Base-by-base conservation (phyloP, 2,888 invertebrate species). In the Iselma pallidipennis region DNA sequence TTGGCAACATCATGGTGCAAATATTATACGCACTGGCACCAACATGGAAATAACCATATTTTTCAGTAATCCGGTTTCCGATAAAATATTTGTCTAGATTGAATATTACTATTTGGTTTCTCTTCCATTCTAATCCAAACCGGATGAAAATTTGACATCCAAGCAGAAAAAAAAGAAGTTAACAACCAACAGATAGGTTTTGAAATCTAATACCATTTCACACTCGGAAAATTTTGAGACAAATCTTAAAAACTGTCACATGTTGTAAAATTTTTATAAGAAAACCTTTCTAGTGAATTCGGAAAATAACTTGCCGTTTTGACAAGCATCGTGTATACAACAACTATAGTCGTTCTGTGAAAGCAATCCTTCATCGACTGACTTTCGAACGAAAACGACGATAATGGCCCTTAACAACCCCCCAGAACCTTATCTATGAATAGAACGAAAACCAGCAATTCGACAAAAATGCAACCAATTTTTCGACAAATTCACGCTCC, bases 21-120 rank as follows among this genome's bases (percentile, higher is more conserved):
- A 73, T 74, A 74, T 73, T 71, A 71, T 71, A 76, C 71, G 75
- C 74, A 74, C 72, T 76, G 74, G 74, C 75, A 74, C 74, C 74
- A 68, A 67, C 69, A 71, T 66, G 71, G 68, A 70, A 69, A 74
- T 73, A 72, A 70, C 74, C 69, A 75, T 75, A 75, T 75, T 74
- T 75, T 68, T 70, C 68, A 69, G 65, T 74, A 74, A 76, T 74
- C 73, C 73, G 73, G 70, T 73, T 57, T 31, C 12, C 66, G 65
- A 71, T 73, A 66, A 74, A 70, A 69, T 70, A 70, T 68, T 65
- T 33, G 57, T 57, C 57, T 54, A 57, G 52, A 61, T 68, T 60
- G 62, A 61, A 60, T 66, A 62, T 66, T 66, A 60, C 62, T 37
- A 16, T 37, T 37, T 10, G 1, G 10, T 1, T 1, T 29, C 7